These are phyloP conservation scores for Phrynocephalus guinanensis DNA, from an alignment of 2,797 vertebrate species.

Conservation along the genomic window DNA sequence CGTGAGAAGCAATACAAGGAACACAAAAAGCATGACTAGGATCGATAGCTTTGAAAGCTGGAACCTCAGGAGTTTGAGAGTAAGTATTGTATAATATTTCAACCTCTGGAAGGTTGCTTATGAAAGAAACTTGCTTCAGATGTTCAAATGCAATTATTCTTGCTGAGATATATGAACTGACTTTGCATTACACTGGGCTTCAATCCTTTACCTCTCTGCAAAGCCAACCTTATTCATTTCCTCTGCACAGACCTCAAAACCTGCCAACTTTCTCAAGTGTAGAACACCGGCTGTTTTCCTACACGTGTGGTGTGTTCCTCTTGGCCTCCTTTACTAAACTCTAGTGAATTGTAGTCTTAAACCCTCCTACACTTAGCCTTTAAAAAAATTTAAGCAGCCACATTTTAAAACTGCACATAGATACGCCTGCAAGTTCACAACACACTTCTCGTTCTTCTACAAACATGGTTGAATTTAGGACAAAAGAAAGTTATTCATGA, in stretches of 20 bases:
- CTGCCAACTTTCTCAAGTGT: not conserved
- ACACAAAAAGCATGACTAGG: not conserved
- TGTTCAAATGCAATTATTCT: not conserved
- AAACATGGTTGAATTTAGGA: not conserved
- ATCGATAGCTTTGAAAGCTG: not conserved
- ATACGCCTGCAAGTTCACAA: too few relatives aligned
- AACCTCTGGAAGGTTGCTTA: not conserved
- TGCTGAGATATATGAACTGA: not conserved
- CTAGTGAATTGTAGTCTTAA: not conserved
- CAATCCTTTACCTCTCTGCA: not conserved
- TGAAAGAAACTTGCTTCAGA: not conserved
- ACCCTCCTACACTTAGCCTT: not conserved
- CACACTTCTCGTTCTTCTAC: not conserved
- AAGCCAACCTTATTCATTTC: not conserved
- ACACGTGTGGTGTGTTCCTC: not conserved
- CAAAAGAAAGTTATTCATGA: not conserved
- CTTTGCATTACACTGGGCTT: not conserved
- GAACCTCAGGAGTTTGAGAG: not conserved
- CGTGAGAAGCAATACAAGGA: not conserved
- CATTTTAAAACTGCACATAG: not conserved
- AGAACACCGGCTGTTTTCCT: not conserved
- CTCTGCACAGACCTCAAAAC: too few relatives aligned
- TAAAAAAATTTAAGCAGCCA: not conserved
- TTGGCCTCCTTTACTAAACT: not conserved
- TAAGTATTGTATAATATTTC: not conserved